A percentile compares a stretch with the other conserved stretches of the same genome.
These are phyloP conservation scores for Coleophora flavipennella DNA, from an alignment of 2,888 invertebrate species.

Conservation along the genomic window DNA sequence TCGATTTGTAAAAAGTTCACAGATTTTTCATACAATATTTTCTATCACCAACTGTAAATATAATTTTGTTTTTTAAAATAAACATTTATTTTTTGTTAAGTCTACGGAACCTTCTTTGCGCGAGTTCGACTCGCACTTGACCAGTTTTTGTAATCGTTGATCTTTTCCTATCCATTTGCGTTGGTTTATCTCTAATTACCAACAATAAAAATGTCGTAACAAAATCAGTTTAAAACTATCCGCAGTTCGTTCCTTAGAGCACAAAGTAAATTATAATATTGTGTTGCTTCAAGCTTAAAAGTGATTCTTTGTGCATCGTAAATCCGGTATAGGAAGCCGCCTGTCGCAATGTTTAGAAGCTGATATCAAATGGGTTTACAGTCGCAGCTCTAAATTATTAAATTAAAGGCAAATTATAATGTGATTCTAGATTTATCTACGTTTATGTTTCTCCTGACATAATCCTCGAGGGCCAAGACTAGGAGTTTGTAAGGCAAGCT, in stretches of 20 bases:
- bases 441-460: slow-evolving; percentile 25
- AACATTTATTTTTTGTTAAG: too few relatives aligned
- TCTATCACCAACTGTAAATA: too few relatives aligned
- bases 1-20: too few relatives aligned
- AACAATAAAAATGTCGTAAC: too few relatives aligned
- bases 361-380: slow-evolving; percentile 36
- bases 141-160: too few relatives aligned
- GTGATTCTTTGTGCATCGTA: slow-evolving; percentile 46
- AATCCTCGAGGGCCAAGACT: slow-evolving; percentile 48
- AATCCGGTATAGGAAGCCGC: slow-evolving; percentile 48
- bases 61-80: too few relatives aligned
- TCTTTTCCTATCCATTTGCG: too few relatives aligned
- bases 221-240: slow-evolving; percentile 5
- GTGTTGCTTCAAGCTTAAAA: slow-evolving; percentile 35
- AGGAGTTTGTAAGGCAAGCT: slow-evolving; percentile 54
- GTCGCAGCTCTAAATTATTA: slow-evolving; percentile 44
- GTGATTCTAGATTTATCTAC: slow-evolving; percentile 44
- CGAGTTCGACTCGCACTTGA: too few relatives aligned
- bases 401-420: slow-evolving; percentile 49
- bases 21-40: too few relatives aligned
- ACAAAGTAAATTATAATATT: slow-evolving; percentile 23
- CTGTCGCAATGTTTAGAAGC: slow-evolving; percentile 45
- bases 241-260: slow-evolving; percentile 5
- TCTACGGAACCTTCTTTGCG: too few relatives aligned
- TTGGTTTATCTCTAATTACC: too few relatives aligned